Percentiles rank a stretch among this genome's conserved stretches.
Conservation (phyloP, 2,113 vertebrate genomes). For the Calyptommatus sinebrachiatus region DNA sequence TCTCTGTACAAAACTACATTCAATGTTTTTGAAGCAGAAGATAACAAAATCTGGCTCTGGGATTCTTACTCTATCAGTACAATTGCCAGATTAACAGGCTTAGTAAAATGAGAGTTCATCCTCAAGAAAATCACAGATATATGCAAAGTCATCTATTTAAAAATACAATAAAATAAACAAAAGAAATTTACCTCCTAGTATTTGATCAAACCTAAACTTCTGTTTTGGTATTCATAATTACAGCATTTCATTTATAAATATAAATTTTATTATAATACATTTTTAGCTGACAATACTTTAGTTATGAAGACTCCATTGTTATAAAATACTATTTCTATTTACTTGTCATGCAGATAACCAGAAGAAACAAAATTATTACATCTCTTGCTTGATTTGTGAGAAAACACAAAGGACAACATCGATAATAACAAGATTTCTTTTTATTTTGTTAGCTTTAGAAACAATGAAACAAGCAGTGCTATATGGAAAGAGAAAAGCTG, state of each 20-base stretch:
- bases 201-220: background rate
- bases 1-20: background rate
- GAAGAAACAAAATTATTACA: background rate
- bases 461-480: background rate
- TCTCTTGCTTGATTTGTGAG: background rate
- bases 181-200: background rate
- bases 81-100: background rate
- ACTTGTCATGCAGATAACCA: constrained; percentile 13
- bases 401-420: background rate
- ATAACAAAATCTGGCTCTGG: background rate
- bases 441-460: background rate
- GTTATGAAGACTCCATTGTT: background rate
- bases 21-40: background rate
- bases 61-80: background rate
- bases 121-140: background rate
- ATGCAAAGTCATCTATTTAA: background rate
- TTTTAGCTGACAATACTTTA: background rate
- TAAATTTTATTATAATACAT: background rate
- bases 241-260: background rate
- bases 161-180: background rate
- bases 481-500: too few relatives aligned
- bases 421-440: background rate
- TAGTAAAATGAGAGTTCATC: background rate
- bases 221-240: constrained; percentile 3
- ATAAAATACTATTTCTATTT: constrained; percentile 10